Base-by-base conservation (phyloP, 2,888 invertebrate species). In the Nephrotoma appendiculata region DNA sequence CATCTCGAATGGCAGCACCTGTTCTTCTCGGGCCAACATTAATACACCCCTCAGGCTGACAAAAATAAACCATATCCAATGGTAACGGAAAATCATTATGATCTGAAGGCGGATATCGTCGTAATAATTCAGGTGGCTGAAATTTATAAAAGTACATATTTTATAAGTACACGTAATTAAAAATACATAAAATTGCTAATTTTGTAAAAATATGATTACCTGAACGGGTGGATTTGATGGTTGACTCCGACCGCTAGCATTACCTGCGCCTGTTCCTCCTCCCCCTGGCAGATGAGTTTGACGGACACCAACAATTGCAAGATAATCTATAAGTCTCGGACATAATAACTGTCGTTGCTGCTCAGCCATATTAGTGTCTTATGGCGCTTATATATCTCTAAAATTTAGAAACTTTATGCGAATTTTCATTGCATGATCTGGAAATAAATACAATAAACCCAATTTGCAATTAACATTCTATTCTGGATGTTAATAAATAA, bases 11-110 rank as follows among this genome's bases (percentile, higher is more conserved):
- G 52, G 95, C 95, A 0, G 92, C 90, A 5, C 91, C 91, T 31
- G 96, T 95, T 88, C 96, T 94, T 89, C 97, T 95, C 6, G 98
- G 98, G 12, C 98, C 98, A 88, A 98, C 96, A 88, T 96, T 96
- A 88, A 96, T 96, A 91, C 99, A 99, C 87, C 99, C 99, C 92
- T 99, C 99, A 1, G 99, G 99, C 92, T 99, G 99, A 90, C 99
- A 99, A 93, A 99, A 99, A 92, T 98, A 99, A 42, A 99, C 98
- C 95, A 99, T 99, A 92, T 99, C 99, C 90, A 98, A 93, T 0
- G 99, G 99, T 89, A 99, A 93, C 0, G 98, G 97, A 91, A 99
- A 99, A 92, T 99, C 99, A 91, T 96, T 95, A 92, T 99, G 99
- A 92, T 99, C 98, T 89, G 97, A 96, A 41, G 97, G 94, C 1